A percentile compares a stretch with the other conserved stretches of the same genome.
Conservation (phyloP, 2,888 invertebrate genomes). For the Spodoptera exigua region DNA sequence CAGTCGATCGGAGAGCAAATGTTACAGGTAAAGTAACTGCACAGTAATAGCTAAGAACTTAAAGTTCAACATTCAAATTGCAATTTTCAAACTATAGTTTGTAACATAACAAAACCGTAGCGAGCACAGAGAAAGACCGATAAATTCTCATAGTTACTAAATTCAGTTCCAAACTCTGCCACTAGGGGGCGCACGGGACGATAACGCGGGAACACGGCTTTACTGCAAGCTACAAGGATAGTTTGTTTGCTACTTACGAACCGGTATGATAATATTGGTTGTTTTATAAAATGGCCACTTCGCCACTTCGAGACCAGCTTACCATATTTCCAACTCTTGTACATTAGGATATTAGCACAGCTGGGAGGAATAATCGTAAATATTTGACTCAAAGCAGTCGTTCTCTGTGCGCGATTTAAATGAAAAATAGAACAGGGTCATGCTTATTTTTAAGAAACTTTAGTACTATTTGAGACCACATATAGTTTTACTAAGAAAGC, state of each 20-base stretch:
- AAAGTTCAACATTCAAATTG: conserved; percentile 49
- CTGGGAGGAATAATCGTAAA: no score
- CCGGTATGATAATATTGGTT: conserved; percentile 36
- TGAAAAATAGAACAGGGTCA: no score
- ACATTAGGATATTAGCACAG: neutral
- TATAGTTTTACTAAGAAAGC: no score
- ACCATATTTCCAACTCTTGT: conserved; percentile 9
- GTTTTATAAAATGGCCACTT: conserved; percentile 43
- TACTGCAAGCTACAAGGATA: conserved; percentile 20
- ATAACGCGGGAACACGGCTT: conserved; percentile 39
- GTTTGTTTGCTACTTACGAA: conserved; percentile 47
- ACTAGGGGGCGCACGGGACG: conserved; percentile 47
- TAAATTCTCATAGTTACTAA: conserved; percentile 70
- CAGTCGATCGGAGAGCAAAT: conserved; percentile 3
- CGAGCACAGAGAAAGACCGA: conserved; percentile 45
- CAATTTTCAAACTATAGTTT: conserved; percentile 52
- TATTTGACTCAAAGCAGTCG: no score
- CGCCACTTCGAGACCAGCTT: conserved; percentile 3
- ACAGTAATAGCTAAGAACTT: conserved; percentile 25
- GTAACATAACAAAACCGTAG: conserved; percentile 38
- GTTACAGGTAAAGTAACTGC: conserved; percentile 12
- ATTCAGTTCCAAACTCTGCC: conserved; percentile 68
- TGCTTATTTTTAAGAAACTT: no score
- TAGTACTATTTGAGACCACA: no score
- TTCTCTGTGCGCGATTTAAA: no score